Percentiles rank a stretch among this genome's conserved stretches.
phyloP scores from a whole-genome alignment of 2,113 vertebrate species.

The crab-eating macaque (Macaca fascicularis) region T2T-MFA8v1.1 NC_088376.1:115623001-115623500 shows the following conservation, averaged over 20 bases:
- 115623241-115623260: not conserved
- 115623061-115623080: not conserved
- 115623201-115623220: slow-evolving; percentile 86
- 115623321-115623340: slow-evolving; percentile 84
- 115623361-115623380: slow-evolving; percentile 92
- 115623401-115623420: not conserved
- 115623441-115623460: not conserved
- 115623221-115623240: slow-evolving; percentile 88
- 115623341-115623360: slow-evolving; percentile 88
- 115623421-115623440: not conserved
- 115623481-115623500: not conserved
- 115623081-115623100: not conserved
- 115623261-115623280: not conserved
- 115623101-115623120: not conserved
- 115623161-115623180: slow-evolving; percentile 90
- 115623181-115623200: slow-evolving; percentile 88
- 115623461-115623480: not conserved
- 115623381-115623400: slow-evolving; percentile 84
- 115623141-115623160: slow-evolving; percentile 91
- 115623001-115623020: slow-evolving; percentile 84
- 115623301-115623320: not conserved
- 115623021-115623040: not conserved
- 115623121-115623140: not conserved
- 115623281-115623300: not conserved
- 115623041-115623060: not conserved